These are phyloP conservation scores for Garrulus glandarius DNA, from an alignment of 2,797 vertebrate species.

Conservation along the genomic window DNA sequence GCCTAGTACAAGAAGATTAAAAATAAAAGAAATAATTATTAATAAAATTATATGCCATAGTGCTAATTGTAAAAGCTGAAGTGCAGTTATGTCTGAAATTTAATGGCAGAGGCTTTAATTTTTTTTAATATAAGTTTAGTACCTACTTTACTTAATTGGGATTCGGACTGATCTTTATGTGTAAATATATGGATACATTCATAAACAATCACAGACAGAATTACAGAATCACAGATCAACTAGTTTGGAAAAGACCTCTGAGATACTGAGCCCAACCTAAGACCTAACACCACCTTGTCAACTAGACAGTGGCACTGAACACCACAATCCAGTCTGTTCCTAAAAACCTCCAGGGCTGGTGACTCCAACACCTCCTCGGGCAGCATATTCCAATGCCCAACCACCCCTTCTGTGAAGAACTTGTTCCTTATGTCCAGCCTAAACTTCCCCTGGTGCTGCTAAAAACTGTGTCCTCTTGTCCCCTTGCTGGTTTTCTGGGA, in stretches of 20 bases:
- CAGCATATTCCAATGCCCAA: background rate
- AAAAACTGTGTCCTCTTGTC: background rate
- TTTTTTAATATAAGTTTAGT: background rate
- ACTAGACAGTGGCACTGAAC: background rate
- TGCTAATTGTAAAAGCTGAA: background rate
- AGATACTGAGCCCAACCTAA: no score
- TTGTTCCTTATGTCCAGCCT: background rate
- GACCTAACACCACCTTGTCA: no score
- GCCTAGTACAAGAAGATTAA: background rate
- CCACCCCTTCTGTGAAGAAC: background rate
- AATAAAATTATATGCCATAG: background rate
- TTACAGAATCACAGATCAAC: background rate
- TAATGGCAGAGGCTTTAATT: background rate
- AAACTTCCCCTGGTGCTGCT: background rate
- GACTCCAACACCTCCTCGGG: background rate
- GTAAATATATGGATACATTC: background rate
- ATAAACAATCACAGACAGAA: background rate
- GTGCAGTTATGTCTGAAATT: background rate
- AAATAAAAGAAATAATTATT: background rate
- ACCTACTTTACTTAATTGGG: background rate
- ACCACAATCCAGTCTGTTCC: background rate
- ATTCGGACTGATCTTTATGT: background rate
- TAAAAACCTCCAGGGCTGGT: background rate
- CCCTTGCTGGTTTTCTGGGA: background rate
- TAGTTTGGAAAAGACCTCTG: background rate